Percentiles rank a stretch among this genome's conserved stretches.
These are phyloP conservation scores for Aurelia sp. DNA, from an alignment of 30 jellyfish, hydroid and myxozoan genomes.

Conservation along the genomic window DNA sequence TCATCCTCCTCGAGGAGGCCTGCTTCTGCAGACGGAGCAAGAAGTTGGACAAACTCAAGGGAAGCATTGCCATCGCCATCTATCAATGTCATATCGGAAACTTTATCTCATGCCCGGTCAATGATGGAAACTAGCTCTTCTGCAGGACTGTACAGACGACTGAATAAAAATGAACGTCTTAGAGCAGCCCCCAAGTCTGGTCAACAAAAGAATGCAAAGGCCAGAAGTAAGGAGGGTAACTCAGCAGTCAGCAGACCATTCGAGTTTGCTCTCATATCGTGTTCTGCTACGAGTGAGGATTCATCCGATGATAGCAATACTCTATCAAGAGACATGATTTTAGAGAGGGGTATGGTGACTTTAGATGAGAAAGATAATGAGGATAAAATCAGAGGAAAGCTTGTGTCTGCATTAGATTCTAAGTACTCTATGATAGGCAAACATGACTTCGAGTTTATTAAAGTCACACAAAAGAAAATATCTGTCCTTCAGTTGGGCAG, in stretches of 20 bases:
- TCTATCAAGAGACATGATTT: slow-evolving; percentile 28
- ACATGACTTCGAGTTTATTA: slow-evolving; percentile 21
- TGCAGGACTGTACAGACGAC: slow-evolving; percentile 45
- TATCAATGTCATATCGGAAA: background rate
- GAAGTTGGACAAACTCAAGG: background rate
- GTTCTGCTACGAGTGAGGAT: background rate
- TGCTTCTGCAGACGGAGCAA: background rate
- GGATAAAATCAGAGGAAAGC: slow-evolving; percentile 27
- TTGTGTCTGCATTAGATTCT: slow-evolving; percentile 19
- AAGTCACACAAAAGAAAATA: slow-evolving; percentile 32
- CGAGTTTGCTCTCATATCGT: slow-evolving; percentile 6
- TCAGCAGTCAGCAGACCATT: slow-evolving; percentile 40
- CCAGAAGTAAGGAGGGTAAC: background rate
- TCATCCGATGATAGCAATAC: slow-evolving; percentile 4
- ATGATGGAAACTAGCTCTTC: slow-evolving; percentile 9
- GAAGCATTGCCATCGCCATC: background rate
- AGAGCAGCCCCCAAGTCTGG: slow-evolving; percentile 8
- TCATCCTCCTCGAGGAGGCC: background rate
- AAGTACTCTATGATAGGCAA: slow-evolving; percentile 31
- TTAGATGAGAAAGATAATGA: slow-evolving; percentile 26
- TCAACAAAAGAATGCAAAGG: background rate
- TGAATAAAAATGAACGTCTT: slow-evolving; percentile 17
- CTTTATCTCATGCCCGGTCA: background rate
- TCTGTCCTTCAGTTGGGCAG: slow-evolving; percentile 31
- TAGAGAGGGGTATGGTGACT: slow-evolving; percentile 40